phyloP scores from a whole-genome alignment of 2,113 vertebrate genomes.

The Ailuropoda melanoleuca region DNA sequence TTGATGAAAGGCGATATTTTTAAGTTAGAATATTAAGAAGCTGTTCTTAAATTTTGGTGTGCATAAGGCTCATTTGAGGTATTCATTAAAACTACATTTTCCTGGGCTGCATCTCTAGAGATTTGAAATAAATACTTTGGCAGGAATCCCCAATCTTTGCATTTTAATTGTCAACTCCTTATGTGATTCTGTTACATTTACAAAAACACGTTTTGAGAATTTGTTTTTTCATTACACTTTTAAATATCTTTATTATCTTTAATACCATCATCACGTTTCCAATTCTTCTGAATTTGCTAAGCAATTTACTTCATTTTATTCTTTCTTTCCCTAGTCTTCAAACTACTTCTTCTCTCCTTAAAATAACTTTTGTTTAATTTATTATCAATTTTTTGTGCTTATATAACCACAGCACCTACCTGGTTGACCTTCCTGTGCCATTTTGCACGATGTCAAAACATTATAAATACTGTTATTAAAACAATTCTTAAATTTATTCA shows the following conservation, averaged over 20 bases:
- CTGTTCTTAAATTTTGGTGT: not conserved
- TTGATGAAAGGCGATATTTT: not conserved
- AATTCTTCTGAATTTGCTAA: not conserved
- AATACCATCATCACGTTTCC: not conserved
- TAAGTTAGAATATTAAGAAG: slow-evolving; percentile 16
- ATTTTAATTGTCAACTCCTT: not conserved
- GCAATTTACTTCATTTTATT: not conserved
- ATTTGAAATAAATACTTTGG: not conserved
- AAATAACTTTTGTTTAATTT: not conserved
- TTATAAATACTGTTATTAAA: not conserved
- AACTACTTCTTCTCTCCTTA: not conserved
- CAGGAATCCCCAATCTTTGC: not conserved
- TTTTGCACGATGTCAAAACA: not conserved
- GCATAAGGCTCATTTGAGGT: not conserved
- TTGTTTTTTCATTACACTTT: not conserved
- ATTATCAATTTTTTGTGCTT: not conserved
- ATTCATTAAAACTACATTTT: not conserved
- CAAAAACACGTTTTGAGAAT: not conserved
- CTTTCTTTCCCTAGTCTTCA: not conserved
- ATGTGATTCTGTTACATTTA: not conserved
- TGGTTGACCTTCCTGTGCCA: not conserved
- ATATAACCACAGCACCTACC: not conserved
- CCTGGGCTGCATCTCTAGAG: not conserved
- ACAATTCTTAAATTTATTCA: not conserved
- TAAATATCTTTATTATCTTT: not conserved